Percentiles rank a stretch among this genome's conserved stretches.
phyloP scores from a whole-genome alignment of 2,888 invertebrate genomes.

The Andrena trimmerana region DNA sequence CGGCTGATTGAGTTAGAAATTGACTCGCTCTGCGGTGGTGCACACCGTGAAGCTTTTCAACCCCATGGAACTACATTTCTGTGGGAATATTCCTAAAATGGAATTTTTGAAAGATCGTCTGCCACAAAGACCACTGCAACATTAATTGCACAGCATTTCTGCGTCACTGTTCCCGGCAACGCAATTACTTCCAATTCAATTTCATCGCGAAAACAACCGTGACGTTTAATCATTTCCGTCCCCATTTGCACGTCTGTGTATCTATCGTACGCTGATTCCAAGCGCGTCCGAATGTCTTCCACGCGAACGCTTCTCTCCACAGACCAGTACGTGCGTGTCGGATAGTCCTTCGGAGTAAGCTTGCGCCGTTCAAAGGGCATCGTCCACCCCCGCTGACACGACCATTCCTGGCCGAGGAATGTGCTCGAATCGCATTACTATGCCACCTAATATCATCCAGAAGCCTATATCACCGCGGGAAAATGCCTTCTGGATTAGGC shows the following conservation, averaged over 20 bases:
- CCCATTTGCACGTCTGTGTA: conserved; percentile 1
- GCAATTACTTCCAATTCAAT: conserved; percentile 23
- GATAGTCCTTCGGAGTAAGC: conserved; percentile 18
- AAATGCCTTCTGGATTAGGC: conserved; percentile 52
- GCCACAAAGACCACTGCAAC: neutral
- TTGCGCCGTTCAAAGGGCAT: conserved; percentile 8
- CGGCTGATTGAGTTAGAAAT: neutral
- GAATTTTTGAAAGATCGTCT: too few relatives aligned
- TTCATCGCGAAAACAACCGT: neutral
- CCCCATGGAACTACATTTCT: conserved; percentile 1
- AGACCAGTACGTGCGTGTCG: conserved; percentile 7
- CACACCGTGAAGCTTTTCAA: neutral
- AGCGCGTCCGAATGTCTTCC: neutral
- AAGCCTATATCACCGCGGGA: conserved; percentile 39
- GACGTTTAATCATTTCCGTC: conserved; percentile 36
- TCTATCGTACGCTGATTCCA: neutral
- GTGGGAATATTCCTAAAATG: neutral
- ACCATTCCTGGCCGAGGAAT: conserved; percentile 35
- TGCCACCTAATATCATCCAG: conserved; percentile 53
- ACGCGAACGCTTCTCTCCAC: neutral
- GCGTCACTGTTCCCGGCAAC: neutral
- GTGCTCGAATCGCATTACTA: conserved; percentile 43
- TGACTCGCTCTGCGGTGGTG: neutral
- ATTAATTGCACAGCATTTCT: conserved; percentile 31
- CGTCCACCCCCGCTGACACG: conserved; percentile 25